These are phyloP conservation scores for Platyscapa corneri DNA, from an alignment of 1,140 invertebrate genomes.

Conservation along the genomic window DNA sequence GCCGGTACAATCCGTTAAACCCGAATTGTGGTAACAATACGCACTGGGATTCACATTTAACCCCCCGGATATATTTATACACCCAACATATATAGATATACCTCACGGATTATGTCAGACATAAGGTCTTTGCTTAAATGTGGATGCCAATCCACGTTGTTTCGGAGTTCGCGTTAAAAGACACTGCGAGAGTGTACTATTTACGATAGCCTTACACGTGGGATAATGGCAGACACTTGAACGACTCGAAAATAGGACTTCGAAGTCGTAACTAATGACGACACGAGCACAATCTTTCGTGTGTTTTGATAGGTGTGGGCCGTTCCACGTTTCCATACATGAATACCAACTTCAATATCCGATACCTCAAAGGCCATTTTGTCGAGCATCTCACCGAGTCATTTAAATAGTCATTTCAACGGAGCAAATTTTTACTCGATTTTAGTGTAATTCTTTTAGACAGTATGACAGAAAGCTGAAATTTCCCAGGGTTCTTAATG, in stretches of 20 bases:
- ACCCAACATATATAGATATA: not conserved
- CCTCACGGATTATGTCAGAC: not conserved
- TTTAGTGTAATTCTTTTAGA: too few species aligned
- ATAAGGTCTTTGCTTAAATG: not conserved
- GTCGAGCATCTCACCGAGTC: not conserved
- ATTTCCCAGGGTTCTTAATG: too few species aligned
- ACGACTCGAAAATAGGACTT: constrained; percentile 5
- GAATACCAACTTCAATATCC: not conserved
- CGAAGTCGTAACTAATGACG: not conserved
- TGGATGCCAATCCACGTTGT: constrained; percentile 2
- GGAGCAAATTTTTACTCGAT: too few species aligned
- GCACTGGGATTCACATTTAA: not conserved
- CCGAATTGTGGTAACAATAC: not conserved
- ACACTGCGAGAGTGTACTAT: constrained; percentile 7
- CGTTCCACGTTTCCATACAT: too few species aligned
- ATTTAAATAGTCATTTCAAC: too few species aligned
- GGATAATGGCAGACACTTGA: not conserved
- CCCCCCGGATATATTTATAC: not conserved
- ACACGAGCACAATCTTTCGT: not conserved
- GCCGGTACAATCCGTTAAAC: not conserved
- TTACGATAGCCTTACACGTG: not conserved
- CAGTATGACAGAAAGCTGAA: too few species aligned
- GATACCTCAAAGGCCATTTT: not conserved
- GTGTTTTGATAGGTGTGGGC: not conserved
- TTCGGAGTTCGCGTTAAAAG: constrained; percentile 11